Evolutionary conservation across 2,797 vertebrate genomes (phyloP), one percentile per base, ranked within the genome.

Genomic region (Thaleichthys pacificus): DNA sequence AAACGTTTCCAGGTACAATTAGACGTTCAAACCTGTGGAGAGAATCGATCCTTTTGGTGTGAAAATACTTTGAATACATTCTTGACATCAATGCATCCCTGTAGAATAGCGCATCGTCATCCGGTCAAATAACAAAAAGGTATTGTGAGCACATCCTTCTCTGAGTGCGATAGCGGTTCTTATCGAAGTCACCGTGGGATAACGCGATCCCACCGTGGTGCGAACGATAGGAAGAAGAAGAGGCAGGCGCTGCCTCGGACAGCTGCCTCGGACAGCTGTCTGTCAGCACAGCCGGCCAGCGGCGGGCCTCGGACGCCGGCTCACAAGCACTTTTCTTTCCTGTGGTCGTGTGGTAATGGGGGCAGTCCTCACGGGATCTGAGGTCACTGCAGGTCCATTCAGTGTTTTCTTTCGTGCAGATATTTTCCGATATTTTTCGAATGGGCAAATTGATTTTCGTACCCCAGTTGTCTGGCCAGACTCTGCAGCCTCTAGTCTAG

Each of bases 391-490:
- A 22, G 28, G 28, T 54, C 74, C 69, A 77, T 72, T 72, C 57
- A 69, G 68, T 74, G 78, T 81, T 9, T 82, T 80, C 82, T 83
- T 80, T 75, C 61, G 72, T 75, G 80, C 79, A 26, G 76, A 77
- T 80, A 76, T 79, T 77, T 83, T 73, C 58, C 71, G 66, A 72
- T 74, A 38, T 69, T 67, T 78, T 74, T 42, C 66, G 62, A 68
- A 72, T 69, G 60, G 61, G 54, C 72, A 76, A 80, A 64, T 69
- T 80, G 81, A 79, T 79, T 76, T 80, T 77, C 77, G 72, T 63
- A 28, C 62, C n/a, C n/a, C 74, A 69, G 66, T 69, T 70, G 80
- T 83, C 75, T 72, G 58, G 64, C 63, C 66, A 67, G 78, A 74
- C 73, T 71, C 63, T 71, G 26, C 80, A 63, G 69, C 61, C 3